Percentiles rank a stretch among this genome's conserved stretches.
phyloP scores from a whole-genome alignment of 2,888 invertebrate species.

The Chelonus formosanus region DNA sequence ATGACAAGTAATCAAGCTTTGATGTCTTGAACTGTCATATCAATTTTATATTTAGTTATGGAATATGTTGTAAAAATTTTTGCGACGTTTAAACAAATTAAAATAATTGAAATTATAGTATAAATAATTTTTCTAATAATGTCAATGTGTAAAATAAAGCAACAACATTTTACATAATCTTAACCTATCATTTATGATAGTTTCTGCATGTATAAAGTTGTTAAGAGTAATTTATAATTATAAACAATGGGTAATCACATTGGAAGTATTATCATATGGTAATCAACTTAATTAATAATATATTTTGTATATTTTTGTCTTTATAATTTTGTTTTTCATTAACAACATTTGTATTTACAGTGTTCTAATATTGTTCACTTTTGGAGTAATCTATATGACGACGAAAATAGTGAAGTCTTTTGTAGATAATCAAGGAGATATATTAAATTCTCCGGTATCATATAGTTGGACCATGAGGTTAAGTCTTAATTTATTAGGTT shows the following conservation, averaged over 20 bases:
- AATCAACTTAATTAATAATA: slow-evolving; percentile 5
- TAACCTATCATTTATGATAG: too few relatives aligned
- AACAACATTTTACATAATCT: background rate
- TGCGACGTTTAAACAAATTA: background rate
- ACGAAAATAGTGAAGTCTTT: slow-evolving; percentile 62
- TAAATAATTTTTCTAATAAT: background rate
- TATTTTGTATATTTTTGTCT: slow-evolving; percentile 24
- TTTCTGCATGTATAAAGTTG: too few relatives aligned
- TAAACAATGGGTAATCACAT: slow-evolving; percentile 59
- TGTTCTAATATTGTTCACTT: slow-evolving; percentile 63
- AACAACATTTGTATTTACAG: slow-evolving; percentile 46
- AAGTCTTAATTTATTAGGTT: slow-evolving; percentile 83
- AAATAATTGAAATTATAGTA: background rate
- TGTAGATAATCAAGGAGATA: slow-evolving; percentile 50
- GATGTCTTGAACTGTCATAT: slow-evolving; percentile 8
- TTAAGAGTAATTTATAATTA: too few relatives aligned
- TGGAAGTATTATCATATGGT: slow-evolving; percentile 62
- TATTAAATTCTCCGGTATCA: slow-evolving; percentile 58
- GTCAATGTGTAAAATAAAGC: background rate
- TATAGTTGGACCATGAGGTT: slow-evolving; percentile 82
- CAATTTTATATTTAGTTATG: background rate
- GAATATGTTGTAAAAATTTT: background rate
- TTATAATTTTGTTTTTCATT: too few relatives aligned
- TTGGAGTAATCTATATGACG: slow-evolving; percentile 65
- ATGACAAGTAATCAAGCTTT: too few relatives aligned